Percentiles rank a stretch among this genome's conserved stretches.
Conservation (phyloP, 2,888 invertebrate species). For the Tenthredo distinguenda region DNA sequence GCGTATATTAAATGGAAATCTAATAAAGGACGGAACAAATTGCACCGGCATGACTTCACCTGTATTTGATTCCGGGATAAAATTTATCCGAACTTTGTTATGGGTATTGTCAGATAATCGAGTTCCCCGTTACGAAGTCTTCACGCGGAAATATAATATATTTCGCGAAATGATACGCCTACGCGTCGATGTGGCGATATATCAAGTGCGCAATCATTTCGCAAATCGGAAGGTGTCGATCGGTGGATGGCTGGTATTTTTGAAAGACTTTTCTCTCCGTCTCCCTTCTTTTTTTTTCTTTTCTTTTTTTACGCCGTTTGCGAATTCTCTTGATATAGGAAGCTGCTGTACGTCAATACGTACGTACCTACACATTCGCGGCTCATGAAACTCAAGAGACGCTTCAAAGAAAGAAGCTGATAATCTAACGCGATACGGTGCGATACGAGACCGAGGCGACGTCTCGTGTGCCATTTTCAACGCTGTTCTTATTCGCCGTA, state of each 20-base stretch:
- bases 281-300: not conserved
- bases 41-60: not conserved
- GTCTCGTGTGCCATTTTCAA: not conserved
- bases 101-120: too few species aligned
- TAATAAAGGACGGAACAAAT: not conserved
- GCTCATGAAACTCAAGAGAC: conserved; percentile 34
- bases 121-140: not conserved
- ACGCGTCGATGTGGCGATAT: not conserved
- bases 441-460: not conserved
- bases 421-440: conserved; percentile 23
- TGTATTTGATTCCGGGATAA: not conserved
- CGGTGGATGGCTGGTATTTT: not conserved
- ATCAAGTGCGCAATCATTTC: not conserved
- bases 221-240: not conserved
- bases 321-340: conserved; percentile 34
- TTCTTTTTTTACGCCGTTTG: not conserved
- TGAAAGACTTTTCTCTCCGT: not conserved
- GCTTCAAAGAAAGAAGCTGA: conserved; percentile 18
- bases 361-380: not conserved
- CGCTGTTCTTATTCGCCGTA: conserved; percentile 2
- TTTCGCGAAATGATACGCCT: not conserved
- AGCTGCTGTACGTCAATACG: not conserved
- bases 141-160: not conserved
- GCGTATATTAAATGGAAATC: not conserved
- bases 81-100: not conserved